These are phyloP conservation scores for Capreolus pygargus DNA, from an alignment of 2,113 vertebrate genomes.

Conservation along the genomic window DNA sequence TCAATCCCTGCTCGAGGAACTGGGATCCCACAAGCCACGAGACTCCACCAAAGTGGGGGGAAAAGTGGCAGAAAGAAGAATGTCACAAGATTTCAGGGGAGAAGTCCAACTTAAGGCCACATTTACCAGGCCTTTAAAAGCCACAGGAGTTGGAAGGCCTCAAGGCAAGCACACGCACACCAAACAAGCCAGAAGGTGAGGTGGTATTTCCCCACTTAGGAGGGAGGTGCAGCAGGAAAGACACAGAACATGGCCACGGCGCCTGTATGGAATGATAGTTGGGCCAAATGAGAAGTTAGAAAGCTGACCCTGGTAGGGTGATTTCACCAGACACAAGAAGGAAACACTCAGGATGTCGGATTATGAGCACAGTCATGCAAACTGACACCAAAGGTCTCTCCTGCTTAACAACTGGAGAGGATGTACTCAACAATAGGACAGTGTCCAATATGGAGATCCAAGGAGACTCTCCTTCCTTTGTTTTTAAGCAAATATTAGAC, in stretches of 20 bases:
- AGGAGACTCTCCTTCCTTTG: neutral
- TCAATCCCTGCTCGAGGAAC: neutral
- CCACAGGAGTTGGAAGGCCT: neutral
- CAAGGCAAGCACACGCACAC: neutral
- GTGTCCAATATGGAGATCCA: neutral
- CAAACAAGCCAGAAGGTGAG: neutral
- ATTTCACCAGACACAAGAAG: neutral
- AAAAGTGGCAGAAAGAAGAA: neutral
- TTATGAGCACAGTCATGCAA: neutral
- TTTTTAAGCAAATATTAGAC: neutral
- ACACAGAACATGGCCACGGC: neutral
- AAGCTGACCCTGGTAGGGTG: neutral
- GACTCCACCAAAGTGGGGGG: neutral
- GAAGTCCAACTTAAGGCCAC: neutral
- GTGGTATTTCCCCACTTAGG: neutral
- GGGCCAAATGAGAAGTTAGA: neutral
- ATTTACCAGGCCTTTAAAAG: neutral
- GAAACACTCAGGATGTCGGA: neutral
- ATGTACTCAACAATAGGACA: neutral
- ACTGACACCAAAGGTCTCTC: neutral
- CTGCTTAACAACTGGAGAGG: neutral
- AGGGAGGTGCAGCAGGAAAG: neutral
- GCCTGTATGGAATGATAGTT: neutral
- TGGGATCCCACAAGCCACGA: neutral
- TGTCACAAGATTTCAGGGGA: neutral